Base-by-base conservation (phyloP, 1,140 invertebrate species). In the Phymastichus coffea region DNA sequence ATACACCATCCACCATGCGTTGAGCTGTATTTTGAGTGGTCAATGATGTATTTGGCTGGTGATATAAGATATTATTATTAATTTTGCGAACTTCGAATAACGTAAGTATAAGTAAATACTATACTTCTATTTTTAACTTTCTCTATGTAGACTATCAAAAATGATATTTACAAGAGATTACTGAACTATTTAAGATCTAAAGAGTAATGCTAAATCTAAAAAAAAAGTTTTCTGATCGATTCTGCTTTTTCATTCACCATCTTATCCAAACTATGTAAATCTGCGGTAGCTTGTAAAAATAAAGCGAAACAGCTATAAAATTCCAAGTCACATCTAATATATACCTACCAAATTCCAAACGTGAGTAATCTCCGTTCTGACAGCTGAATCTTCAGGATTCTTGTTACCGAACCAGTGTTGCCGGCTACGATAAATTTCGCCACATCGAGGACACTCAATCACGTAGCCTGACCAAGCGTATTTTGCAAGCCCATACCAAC, bases 321-420 rank as follows among this genome's bases (percentile, higher is more conserved):
- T 33, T 33, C 7, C 30, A 14, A 14, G 14, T 33, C 30, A 33
- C 14, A 8, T 33, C 30, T 8, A 22, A 1, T 23, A 65, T 30
- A 60, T 22, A 81, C 76, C 75, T 82, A 90, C 88, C 73, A 84
- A 84, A 61, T 86, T 87, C 91, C 91, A 93, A n/a, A 93, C 86
- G 69, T 93, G 91, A 33, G 84, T 83, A 12, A 90, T 86, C 76
- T 92, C 88, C 4, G 83, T 84, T 55, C 84, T 76, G 8, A 90
- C 87, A 9, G 84, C 84, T 12, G 78, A 75, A 46, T 87, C 85
- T 70, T 92, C 89, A 1, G 90, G 87, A 66, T 86, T 83, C 65
- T 87, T 86, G 72, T 94, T 94, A 1, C 91, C 91, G 74, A 88
- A 93, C 92, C 92, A 95, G 71, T 89, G 89, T 68, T 93, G 87